Evolutionary conservation across 1,140 invertebrate species (phyloP), one percentile per base, ranked within the genome.

Genomic region (Micrasema minimum): DNA sequence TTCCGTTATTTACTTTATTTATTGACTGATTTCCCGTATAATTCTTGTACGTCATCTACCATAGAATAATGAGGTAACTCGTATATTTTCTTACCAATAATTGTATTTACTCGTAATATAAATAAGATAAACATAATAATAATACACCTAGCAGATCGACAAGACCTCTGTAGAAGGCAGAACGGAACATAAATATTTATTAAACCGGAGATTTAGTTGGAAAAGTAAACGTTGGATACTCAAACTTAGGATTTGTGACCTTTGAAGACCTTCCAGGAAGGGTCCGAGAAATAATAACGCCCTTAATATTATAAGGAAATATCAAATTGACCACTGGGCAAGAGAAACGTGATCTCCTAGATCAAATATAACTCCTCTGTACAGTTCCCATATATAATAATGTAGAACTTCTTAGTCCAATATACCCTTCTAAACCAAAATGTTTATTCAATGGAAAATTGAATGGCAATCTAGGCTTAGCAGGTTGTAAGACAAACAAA

Each of bases 281-380:
- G 45, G 45, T 66, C 64, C 31, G 64, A 48, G 46, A 11, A 66
- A 51, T 50, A 53, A 50, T 37, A 48, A 18, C 55, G 55, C n/a
- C 35, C 35, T 1, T 41, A 59, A 59, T 59, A 59, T 59, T 59
- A 23, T 43, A 59, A 46, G 64, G 48, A 66, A 66, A 50, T 51
- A 66, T 66, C 64, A 66, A 41, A 53, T 37, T 66, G 64, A 66
- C 64, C 64, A 66, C 35, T 66, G 64, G 64, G 26, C 64, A 50
- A 16, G 11, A 12, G 64, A 51, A 66, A 66, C 46, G 64, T 38
- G 64, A 66, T 66, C 45, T 51, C 35, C 48, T 20, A 64, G 43
- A 64, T 64, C 59, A 64, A 64, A 64, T 46, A 48, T 64, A 64
- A 64, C 14, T 38, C 11, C 23, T 14, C 43, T 31, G 26, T 26